Evolutionary conservation across 2,113 vertebrate species (phyloP).

Genomic region (Paramisgurnus dabryanus): DNA sequence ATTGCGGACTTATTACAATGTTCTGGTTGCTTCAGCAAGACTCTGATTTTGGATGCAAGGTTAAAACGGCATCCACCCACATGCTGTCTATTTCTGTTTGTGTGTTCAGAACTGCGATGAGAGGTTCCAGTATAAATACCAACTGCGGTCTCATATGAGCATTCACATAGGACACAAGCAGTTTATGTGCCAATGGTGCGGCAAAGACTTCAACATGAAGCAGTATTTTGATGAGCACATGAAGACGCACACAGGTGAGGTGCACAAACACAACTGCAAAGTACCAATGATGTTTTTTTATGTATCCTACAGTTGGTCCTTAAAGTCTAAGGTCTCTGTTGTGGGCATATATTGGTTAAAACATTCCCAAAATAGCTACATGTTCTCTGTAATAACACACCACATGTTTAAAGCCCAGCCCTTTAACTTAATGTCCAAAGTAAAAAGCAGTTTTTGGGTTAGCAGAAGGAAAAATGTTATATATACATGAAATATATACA

Average conservation of each 20-base stretch:
- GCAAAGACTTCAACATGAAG: conserved; percentile 99
- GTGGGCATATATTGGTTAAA: conserved; percentile 32
- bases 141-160: conserved; percentile 97
- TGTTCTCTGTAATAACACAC: conserved; percentile 22
- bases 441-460: too few relatives aligned
- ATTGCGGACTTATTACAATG: conserved; percentile 32
- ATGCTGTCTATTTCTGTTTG: conserved; percentile 34
- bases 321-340: background rate
- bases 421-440: too few relatives aligned
- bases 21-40: background rate
- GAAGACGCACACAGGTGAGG: conserved; percentile 97
- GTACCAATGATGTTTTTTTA: conserved; percentile 2
- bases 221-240: conserved; percentile 99
- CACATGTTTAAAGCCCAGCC: background rate
- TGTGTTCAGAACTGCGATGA: conserved; percentile 87
- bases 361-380: conserved; percentile 29
- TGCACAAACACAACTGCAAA: background rate
- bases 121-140: conserved; percentile 96
- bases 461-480: too few relatives aligned
- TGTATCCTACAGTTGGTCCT: background rate
- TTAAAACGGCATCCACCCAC: conserved; percentile 46
- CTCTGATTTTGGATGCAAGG: conserved; percentile 3
- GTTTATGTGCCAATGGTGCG: conserved; percentile 99
- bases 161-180: conserved; percentile 98
- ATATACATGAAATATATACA: too few relatives aligned